A percentile compares a stretch with the other conserved stretches of the same genome.
Conservation (phyloP, 1,140 invertebrate species). For the Globodera rostochiensis region DNA sequence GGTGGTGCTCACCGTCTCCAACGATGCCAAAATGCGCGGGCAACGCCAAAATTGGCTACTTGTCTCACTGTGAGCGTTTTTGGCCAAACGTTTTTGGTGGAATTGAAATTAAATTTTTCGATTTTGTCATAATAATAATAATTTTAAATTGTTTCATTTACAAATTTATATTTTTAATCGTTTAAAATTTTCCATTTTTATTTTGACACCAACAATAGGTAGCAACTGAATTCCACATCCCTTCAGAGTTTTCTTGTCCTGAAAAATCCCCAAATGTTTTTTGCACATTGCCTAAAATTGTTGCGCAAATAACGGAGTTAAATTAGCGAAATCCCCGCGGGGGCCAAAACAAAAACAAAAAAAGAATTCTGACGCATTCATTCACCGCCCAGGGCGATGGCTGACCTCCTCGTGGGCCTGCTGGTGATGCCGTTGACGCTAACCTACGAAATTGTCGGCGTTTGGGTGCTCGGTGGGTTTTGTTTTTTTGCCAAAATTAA, state of each 20-base stretch:
- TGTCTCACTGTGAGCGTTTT: constrained; percentile 68
- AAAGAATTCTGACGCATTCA: background rate
- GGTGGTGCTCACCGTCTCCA: constrained; percentile 62
- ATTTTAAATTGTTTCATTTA: background rate
- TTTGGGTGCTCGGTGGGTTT: constrained; percentile 70
- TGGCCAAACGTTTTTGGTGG: background rate
- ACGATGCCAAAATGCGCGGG: constrained; percentile 59
- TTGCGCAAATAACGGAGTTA: background rate
- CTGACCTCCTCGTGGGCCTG: constrained; percentile 73
- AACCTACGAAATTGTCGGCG: constrained; percentile 71
- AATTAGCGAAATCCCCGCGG: background rate
- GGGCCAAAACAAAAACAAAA: background rate
- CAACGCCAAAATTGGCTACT: constrained; percentile 73
- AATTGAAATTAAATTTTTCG: too few relatives aligned
- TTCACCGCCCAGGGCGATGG: constrained; percentile 67
- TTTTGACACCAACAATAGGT: background rate
- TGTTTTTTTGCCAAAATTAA: constrained; percentile 1
- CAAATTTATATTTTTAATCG: too few relatives aligned
- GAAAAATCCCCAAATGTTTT: too few relatives aligned
- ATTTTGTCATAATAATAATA: background rate
- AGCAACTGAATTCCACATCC: too few relatives aligned
- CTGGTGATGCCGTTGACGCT: constrained; percentile 74
- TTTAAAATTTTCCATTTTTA: background rate
- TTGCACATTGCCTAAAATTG: background rate
- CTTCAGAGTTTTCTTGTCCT: too few relatives aligned